phyloP scores from a whole-genome alignment of 1,140 invertebrate genomes.

The Tetranychus cinnabarinus region DNA sequence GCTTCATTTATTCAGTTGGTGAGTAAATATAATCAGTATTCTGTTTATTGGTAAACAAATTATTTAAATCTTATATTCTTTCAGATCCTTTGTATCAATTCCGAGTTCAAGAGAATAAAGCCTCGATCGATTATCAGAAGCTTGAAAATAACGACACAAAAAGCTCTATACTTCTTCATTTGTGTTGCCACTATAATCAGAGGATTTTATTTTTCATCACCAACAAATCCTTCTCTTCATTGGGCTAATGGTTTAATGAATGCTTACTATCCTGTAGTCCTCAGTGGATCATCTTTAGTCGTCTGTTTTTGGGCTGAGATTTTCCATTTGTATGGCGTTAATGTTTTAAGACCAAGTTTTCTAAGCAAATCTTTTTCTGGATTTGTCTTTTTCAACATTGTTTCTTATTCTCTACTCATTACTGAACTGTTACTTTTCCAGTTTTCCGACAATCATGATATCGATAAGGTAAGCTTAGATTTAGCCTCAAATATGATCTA shows the following conservation, averaged over 20 bases:
- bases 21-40: slow-evolving; percentile 21
- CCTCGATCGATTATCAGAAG: slow-evolving; percentile 49
- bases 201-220: slow-evolving; percentile 67
- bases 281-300: slow-evolving; percentile 67
- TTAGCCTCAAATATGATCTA: too few species aligned
- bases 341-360: slow-evolving; percentile 55
- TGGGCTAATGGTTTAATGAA: slow-evolving; percentile 63
- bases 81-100: slow-evolving; percentile 20
- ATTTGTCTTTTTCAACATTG: slow-evolving; percentile 67
- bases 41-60: slow-evolving; percentile 13
- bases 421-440: slow-evolving; percentile 49
- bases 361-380: slow-evolving; percentile 77
- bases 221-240: slow-evolving; percentile 45
- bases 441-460: slow-evolving; percentile 32
- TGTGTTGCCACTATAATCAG: slow-evolving; percentile 59
- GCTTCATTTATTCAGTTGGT: slow-evolving; percentile 63
- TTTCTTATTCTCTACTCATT: slow-evolving; percentile 58
- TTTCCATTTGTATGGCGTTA: slow-evolving; percentile 65
- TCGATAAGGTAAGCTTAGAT: slow-evolving; percentile 28
- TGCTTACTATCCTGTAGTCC: slow-evolving; percentile 66
- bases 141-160: slow-evolving; percentile 67
- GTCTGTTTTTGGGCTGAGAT: slow-evolving; percentile 90
- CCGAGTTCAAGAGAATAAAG: slow-evolving; percentile 55
- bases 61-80: neutral
- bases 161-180: slow-evolving; percentile 66